phyloP scores from a whole-genome alignment of 2,888 invertebrate species.

The Aquatica leii region DNA sequence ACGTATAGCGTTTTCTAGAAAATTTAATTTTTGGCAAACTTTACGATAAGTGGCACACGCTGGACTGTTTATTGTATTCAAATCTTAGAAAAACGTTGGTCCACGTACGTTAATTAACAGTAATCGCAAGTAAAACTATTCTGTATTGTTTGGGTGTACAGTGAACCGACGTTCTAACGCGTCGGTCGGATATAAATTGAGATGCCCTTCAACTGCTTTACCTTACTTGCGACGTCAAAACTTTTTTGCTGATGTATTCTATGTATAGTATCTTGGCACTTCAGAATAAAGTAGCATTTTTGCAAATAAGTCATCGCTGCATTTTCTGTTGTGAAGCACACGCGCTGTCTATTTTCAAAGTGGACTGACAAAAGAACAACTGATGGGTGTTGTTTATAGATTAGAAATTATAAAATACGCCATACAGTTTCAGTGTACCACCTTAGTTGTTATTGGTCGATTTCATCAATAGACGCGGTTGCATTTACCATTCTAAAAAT shows the following conservation, averaged over 20 bases:
- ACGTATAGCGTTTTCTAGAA: too few relatives aligned
- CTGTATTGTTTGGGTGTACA: slow-evolving; percentile 47
- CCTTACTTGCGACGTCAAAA: too few relatives aligned
- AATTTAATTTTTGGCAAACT: slow-evolving; percentile 25
- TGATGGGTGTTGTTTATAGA: too few relatives aligned
- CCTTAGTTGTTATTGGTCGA: slow-evolving; percentile 43
- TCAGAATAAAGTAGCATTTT: slow-evolving; percentile 31
- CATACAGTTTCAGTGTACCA: slow-evolving; percentile 48
- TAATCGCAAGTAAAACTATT: slow-evolving; percentile 51
- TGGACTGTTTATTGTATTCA: slow-evolving; percentile 24
- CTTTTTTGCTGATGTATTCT: slow-evolving; percentile 22
- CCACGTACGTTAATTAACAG: slow-evolving; percentile 41
- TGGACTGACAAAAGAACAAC: too few relatives aligned
- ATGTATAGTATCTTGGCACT: slow-evolving; percentile 28
- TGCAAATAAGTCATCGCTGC: slow-evolving; percentile 34
- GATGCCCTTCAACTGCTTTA: too few relatives aligned
- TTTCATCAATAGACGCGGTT: slow-evolving; percentile 45
- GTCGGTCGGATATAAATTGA: slow-evolving; percentile 37
- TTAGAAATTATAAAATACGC: slow-evolving; percentile 39
- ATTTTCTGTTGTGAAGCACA: slow-evolving; percentile 17
- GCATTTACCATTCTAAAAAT: slow-evolving; percentile 38
- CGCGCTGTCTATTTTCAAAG: too few relatives aligned
- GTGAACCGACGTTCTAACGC: slow-evolving; percentile 48
- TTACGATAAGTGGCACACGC: slow-evolving; percentile 24
- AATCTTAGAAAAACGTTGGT: slow-evolving; percentile 24